Conservation (phyloP, 23 tunicate genomes). For the Oikopleura dioica region DNA sequence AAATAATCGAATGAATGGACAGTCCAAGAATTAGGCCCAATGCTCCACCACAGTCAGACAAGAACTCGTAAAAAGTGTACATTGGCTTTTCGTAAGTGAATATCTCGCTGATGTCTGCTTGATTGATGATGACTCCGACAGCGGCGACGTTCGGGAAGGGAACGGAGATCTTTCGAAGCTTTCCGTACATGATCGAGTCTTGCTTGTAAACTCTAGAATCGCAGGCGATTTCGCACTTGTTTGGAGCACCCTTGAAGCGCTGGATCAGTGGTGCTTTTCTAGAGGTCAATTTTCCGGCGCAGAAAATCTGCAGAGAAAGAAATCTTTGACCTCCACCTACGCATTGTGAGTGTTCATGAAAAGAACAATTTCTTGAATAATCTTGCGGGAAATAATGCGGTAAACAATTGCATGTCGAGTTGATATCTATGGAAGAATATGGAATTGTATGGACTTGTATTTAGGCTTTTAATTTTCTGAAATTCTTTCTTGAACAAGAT, state of each 20-base stretch:
- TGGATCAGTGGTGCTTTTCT: neutral
- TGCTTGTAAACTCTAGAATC: neutral
- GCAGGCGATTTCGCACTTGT: neutral
- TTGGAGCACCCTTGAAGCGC: neutral
- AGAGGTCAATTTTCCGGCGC: neutral
- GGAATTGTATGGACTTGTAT: too few relatives aligned
- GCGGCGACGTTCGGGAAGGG: neutral
- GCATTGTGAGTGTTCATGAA: neutral
- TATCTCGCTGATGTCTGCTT: neutral
- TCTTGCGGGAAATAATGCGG: neutral
- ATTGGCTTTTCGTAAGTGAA: conserved; percentile 3
- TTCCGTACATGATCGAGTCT: neutral
- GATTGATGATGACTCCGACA: neutral
- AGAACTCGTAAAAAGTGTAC: neutral
- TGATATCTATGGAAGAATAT: too few relatives aligned
- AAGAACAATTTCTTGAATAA: neutral
- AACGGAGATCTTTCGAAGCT: neutral
- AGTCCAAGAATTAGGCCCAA: too few relatives aligned
- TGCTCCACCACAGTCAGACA: conserved; percentile 6
- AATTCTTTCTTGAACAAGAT: too few relatives aligned
- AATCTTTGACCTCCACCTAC: neutral
- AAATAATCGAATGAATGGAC: too few relatives aligned
- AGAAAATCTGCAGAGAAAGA: neutral
- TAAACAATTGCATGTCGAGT: neutral
- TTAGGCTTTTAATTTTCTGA: too few relatives aligned